Conservation (phyloP, 2,888 invertebrate genomes). For the Diplazon laetatorius region DNA sequence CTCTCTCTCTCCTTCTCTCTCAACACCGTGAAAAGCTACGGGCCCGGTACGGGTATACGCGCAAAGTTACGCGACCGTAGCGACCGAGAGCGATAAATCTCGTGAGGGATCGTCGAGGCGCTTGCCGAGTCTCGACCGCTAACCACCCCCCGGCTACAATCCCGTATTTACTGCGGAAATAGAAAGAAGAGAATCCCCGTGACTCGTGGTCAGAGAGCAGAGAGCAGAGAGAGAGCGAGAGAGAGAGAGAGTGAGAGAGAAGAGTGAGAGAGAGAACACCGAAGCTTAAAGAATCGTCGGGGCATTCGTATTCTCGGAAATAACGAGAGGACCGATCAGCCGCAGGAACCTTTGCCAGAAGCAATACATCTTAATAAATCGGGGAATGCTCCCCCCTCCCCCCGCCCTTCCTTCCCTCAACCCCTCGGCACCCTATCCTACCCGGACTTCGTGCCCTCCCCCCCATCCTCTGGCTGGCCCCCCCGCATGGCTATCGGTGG, state of each 20-base stretch:
- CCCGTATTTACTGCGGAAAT: constrained; percentile 73
- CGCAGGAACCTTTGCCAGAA: constrained; percentile 59
- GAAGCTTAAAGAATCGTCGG: constrained; percentile 56
- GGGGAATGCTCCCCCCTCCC: constrained; percentile 54
- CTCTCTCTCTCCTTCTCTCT: too few species aligned
- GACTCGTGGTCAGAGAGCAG: constrained; percentile 13
- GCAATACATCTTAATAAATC: constrained; percentile 63
- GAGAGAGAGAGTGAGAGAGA: too few species aligned
- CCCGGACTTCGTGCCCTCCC: too few species aligned
- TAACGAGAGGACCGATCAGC: constrained; percentile 63
- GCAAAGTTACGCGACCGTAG: constrained; percentile 41
- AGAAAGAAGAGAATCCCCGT: constrained; percentile 69
- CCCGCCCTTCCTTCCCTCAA: constrained; percentile 15
- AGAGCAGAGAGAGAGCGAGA: too few species aligned
- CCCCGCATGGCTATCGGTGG: constrained; percentile 20
- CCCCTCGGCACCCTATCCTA: too few species aligned
- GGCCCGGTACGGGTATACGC: constrained; percentile 25
- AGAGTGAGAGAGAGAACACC: too few species aligned
- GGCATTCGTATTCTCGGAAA: constrained; percentile 59
- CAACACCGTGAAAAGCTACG: constrained; percentile 36
- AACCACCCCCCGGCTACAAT: constrained; percentile 67
- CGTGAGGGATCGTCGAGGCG: constrained; percentile 65
- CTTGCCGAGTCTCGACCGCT: constrained; percentile 65
- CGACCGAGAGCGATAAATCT: constrained; percentile 69
- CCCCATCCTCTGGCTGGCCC: constrained; percentile 9